Conservation (phyloP, 2,797 vertebrate genomes). For the Antrozous pallidus region DNA sequence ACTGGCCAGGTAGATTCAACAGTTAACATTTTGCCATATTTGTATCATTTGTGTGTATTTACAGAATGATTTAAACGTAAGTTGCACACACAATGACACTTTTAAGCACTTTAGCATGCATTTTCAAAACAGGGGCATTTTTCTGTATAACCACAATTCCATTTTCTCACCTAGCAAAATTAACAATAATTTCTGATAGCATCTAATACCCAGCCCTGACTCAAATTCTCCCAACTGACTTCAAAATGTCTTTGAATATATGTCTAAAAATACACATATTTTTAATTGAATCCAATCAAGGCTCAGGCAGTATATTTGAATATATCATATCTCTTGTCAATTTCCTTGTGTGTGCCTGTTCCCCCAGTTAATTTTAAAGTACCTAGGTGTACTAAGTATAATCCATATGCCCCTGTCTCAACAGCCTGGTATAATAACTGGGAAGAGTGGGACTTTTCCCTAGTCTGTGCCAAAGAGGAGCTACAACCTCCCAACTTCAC, state of each 20-base stretch:
- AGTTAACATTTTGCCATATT: not conserved
- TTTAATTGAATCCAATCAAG: not conserved
- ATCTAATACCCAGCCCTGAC: not conserved
- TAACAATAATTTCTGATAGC: not conserved
- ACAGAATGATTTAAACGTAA: slow-evolving; percentile 28
- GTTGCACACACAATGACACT: not conserved
- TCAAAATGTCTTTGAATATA: slow-evolving; percentile 11
- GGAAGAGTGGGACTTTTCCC: not conserved
- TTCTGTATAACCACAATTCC: not conserved
- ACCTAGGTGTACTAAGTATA: not conserved
- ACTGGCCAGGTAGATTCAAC: not conserved
- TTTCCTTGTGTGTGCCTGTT: not conserved
- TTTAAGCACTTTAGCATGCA: not conserved
- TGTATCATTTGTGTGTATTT: not conserved
- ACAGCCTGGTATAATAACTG: not conserved
- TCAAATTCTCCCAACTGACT: not conserved
- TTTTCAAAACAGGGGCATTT: slow-evolving; percentile 7
- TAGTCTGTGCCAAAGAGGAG: not conserved
- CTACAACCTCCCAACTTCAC: not conserved
- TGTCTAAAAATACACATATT: slow-evolving; percentile 10
- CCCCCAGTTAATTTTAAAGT: not conserved
- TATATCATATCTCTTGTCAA: not conserved
- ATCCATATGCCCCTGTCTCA: not conserved
- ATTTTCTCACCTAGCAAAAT: slow-evolving; percentile 20
- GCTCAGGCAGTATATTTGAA: not conserved